Conservation (phyloP, 1,140 invertebrate species). For the Platyura marginata region DNA sequence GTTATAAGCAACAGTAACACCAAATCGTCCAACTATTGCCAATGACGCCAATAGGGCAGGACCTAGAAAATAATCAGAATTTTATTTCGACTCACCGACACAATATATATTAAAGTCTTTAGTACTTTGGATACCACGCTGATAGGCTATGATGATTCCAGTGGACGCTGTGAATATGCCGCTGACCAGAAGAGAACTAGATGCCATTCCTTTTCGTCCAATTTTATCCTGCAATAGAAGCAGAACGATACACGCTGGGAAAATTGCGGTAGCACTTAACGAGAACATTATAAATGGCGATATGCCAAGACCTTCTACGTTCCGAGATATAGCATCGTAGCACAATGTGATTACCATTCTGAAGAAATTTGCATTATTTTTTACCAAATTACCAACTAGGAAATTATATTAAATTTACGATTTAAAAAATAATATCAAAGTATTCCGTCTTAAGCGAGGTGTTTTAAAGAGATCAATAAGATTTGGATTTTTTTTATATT, state of each 20-base stretch:
- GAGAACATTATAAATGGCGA: conserved; percentile 38
- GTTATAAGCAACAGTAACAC: conserved; percentile 43
- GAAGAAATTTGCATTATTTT: conserved; percentile 7
- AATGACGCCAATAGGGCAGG: conserved; percentile 25
- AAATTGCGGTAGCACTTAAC: conserved; percentile 31
- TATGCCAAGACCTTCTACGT: conserved; percentile 34
- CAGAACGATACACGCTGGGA: conserved; percentile 37
- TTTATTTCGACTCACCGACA: no score
- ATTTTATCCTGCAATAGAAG: conserved; percentile 34
- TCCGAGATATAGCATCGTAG: conserved; percentile 41
- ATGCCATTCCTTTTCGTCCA: conserved; percentile 35
- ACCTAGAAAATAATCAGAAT: conserved; percentile 13
- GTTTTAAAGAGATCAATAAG: conserved; percentile 32
- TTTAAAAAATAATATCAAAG: conserved; percentile 34
- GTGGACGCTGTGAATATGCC: conserved; percentile 29
- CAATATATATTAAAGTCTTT: no score
- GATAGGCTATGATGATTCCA: conserved; percentile 21
- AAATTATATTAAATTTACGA: conserved; percentile 29
- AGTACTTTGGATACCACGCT: conserved; percentile 2
- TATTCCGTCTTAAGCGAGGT: conserved; percentile 32
- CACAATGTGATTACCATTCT: conserved; percentile 40
- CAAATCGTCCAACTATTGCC: conserved; percentile 37
- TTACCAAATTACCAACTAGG: not conserved
- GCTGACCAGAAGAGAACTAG: conserved; percentile 30
- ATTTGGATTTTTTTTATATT: conserved; percentile 11